Conservation (phyloP, 2,113 vertebrate species). For the Phrynosoma blainvillii region DNA sequence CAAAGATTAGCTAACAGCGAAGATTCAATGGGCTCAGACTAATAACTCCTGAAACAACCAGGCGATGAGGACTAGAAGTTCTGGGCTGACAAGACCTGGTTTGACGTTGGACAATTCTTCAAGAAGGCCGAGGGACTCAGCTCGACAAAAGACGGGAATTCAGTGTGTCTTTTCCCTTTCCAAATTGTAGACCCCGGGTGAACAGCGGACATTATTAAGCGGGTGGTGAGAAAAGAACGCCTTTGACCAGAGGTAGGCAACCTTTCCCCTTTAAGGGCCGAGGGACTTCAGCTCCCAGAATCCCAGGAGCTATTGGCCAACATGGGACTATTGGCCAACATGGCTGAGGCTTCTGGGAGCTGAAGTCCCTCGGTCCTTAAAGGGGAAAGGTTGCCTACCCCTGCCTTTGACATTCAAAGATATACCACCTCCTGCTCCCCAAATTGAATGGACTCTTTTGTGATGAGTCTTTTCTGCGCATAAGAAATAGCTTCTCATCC, state of each 20-base stretch:
- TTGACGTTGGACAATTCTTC: background rate
- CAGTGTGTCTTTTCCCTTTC: conserved; percentile 7
- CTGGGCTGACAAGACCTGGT: background rate
- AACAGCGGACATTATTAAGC: background rate
- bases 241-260: too few species aligned
- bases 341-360: too few species aligned
- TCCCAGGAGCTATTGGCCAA: too few species aligned
- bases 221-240: background rate
- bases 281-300: too few species aligned
- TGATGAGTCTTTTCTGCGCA: background rate
- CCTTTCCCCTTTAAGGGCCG: too few species aligned
- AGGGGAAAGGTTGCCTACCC: too few species aligned
- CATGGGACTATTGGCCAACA: too few species aligned
- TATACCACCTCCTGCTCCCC: background rate
- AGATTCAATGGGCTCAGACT: conserved; percentile 35
- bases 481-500: background rate
- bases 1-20: background rate
- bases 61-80: background rate
- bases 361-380: too few species aligned
- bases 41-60: conserved; percentile 19
- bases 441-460: conserved; percentile 8
- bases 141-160: background rate
- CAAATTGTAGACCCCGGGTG: background rate
- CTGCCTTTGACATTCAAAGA: background rate
- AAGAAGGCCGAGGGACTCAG: conserved; percentile 20